These are phyloP conservation scores for Rhinogobio ventralis DNA, from an alignment of 2,797 vertebrate species.

Conservation along the genomic window DNA sequence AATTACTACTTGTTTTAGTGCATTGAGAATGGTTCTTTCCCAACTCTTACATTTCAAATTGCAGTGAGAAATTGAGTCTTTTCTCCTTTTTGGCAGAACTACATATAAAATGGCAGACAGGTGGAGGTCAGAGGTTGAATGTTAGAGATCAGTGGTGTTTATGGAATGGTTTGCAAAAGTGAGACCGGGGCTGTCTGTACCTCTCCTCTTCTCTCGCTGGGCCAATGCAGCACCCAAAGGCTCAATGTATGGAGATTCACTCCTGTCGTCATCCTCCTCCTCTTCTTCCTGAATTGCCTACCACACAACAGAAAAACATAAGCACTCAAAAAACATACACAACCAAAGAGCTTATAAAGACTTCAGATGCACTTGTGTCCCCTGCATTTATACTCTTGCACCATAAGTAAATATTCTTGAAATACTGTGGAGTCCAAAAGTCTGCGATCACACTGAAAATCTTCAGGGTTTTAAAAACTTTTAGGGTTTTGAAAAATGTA, in stretches of 20 bases:
- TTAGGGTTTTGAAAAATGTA: background rate
- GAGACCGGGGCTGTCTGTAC: background rate
- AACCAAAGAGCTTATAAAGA: background rate
- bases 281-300: conserved; percentile 70
- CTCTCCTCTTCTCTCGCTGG: conserved; percentile 58
- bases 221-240: conserved; percentile 80
- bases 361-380: background rate
- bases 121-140: background rate
- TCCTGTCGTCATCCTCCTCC: conserved; percentile 30
- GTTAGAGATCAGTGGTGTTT: conserved; percentile 85
- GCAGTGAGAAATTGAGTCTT: background rate
- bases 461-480: background rate
- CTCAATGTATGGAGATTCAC: conserved; percentile 69
- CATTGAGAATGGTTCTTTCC: background rate
- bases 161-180: conserved; percentile 75
- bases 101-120: background rate
- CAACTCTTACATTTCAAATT: background rate
- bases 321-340: conserved; percentile 13
- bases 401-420: background rate
- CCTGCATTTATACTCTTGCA: background rate
- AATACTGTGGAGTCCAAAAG: background rate
- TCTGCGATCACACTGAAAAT: background rate
- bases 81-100: conserved; percentile 20
- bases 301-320: conserved; percentile 12
- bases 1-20: background rate